These are phyloP conservation scores for Camptogramma bilineatum DNA, from an alignment of 2,888 invertebrate genomes.

Conservation along the genomic window DNA sequence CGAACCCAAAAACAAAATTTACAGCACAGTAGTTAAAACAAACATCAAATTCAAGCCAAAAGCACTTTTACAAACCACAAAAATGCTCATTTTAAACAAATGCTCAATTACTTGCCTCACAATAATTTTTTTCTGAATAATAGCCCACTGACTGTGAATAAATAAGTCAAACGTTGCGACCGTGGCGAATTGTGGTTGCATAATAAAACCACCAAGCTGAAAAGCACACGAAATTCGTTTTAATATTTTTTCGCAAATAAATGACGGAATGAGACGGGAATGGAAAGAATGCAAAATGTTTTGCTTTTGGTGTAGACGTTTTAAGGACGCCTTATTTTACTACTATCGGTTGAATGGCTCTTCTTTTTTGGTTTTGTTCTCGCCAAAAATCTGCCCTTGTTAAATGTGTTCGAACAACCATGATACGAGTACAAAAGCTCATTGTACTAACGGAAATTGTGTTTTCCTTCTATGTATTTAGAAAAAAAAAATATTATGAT, in stretches of 20 bases:
- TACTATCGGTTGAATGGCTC: too few relatives aligned
- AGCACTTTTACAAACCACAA: not conserved
- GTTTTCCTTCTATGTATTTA: too few relatives aligned
- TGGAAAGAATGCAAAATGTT: not conserved
- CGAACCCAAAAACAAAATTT: not conserved
- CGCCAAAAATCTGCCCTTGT: too few relatives aligned
- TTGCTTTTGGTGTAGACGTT: not conserved
- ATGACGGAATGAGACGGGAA: conserved; percentile 18
- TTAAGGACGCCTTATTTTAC: not conserved
- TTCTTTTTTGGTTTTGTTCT: too few relatives aligned
- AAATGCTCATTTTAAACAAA: conserved; percentile 11
- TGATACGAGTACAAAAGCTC: too few relatives aligned
- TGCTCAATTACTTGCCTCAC: conserved; percentile 9
- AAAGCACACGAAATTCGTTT: conserved; percentile 31
- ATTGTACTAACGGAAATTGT: too few relatives aligned
- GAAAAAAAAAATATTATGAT: too few relatives aligned
- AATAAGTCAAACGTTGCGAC: conserved; percentile 31
- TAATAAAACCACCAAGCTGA: conserved; percentile 31
- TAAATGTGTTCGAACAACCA: too few relatives aligned
- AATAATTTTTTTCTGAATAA: conserved; percentile 33
- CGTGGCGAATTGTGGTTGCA: conserved; percentile 31
- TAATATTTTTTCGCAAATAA: conserved; percentile 22
- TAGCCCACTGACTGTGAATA: conserved; percentile 26
- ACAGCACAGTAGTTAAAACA: not conserved
- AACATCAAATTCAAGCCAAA: not conserved